These are phyloP conservation scores for Gavialis gangeticus DNA, from an alignment of 2,113 vertebrate genomes.

Conservation along the genomic window DNA sequence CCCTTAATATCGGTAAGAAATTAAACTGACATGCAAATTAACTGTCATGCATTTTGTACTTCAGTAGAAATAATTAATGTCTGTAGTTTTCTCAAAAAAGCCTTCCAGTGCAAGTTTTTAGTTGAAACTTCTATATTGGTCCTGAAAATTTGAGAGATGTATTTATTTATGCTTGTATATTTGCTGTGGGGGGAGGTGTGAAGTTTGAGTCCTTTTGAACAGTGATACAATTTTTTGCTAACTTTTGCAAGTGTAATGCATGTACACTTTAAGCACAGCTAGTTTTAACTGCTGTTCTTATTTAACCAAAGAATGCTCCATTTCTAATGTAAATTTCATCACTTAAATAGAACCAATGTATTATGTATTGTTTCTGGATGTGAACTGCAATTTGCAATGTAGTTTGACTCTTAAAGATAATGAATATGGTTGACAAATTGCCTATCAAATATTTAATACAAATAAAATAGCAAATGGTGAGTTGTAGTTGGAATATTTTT, in stretches of 20 bases:
- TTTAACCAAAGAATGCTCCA: constrained; percentile 69
- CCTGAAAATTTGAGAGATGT: constrained; percentile 12
- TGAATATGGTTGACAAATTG: constrained; percentile 8
- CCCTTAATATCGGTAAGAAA: neutral
- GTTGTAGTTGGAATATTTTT: neutral
- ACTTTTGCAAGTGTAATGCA: neutral
- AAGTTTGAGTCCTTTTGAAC: neutral
- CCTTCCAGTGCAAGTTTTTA: neutral
- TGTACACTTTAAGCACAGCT: constrained; percentile 24
- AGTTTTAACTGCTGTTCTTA: constrained; percentile 32
- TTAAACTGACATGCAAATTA: neutral
- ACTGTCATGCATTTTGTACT: constrained; percentile 7
- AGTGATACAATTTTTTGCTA: neutral
- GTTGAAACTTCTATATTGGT: constrained; percentile 12
- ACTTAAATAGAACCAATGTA: constrained; percentile 35
- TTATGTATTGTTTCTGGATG: neutral
- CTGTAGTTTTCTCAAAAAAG: neutral
- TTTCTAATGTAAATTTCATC: constrained; percentile 37
- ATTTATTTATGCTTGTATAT: constrained; percentile 12
- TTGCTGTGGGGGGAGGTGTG: constrained; percentile 25
- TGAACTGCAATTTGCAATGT: constrained; percentile 31
- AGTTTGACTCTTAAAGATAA: constrained; percentile 43
- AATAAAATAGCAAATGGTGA: constrained; percentile 56
- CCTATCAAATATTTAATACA: neutral
- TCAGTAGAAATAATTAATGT: neutral